These are phyloP conservation scores for Rhagonycha fulva DNA, from an alignment of 2,888 invertebrate species.

Conservation along the genomic window DNA sequence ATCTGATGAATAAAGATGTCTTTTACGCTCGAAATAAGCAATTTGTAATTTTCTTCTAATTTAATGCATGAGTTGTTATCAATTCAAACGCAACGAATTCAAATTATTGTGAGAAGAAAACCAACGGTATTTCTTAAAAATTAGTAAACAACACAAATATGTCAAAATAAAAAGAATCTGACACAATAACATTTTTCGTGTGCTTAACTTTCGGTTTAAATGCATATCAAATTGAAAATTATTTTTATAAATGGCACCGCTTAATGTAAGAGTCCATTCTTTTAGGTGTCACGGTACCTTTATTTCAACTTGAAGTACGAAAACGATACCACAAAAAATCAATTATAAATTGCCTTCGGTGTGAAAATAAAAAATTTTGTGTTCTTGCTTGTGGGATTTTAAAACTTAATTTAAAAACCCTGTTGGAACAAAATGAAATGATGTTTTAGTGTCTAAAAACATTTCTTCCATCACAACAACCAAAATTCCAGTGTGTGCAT, in stretches of 20 bases:
- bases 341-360: neutral
- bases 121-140: neutral
- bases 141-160: neutral
- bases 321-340: neutral
- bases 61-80: slow-evolving; percentile 12
- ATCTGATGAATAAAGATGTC: slow-evolving; percentile 16
- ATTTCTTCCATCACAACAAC: too few species aligned
- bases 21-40: slow-evolving; percentile 15
- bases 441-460: neutral
- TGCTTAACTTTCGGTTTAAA: neutral
- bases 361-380: neutral
- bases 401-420: neutral
- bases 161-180: neutral
- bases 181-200: too few species aligned
- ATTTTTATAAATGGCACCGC: neutral
- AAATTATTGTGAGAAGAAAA: slow-evolving; percentile 13
- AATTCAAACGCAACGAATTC: slow-evolving; percentile 13
- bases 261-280: neutral
- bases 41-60: slow-evolving; percentile 16
- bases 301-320: neutral
- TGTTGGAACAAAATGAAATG: too few species aligned
- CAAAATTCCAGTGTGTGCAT: too few species aligned
- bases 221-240: neutral
- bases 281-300: neutral
- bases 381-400: neutral